These are phyloP conservation scores for Cyclura pinguis DNA, from an alignment of 2,797 vertebrate genomes.

Conservation along the genomic window DNA sequence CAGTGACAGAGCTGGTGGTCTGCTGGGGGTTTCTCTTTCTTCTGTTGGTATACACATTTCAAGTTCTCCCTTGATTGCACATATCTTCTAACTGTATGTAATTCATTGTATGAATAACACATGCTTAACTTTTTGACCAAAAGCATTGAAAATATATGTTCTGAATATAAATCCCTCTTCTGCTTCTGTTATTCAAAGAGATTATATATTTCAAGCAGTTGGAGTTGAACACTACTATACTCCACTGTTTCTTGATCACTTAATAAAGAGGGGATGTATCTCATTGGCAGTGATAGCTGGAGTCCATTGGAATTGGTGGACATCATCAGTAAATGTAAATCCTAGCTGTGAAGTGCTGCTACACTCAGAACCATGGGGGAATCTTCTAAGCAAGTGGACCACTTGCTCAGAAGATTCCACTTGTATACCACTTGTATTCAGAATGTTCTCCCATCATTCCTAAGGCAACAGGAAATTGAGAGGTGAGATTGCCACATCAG, in stretches of 20 bases:
- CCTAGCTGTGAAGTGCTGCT: background rate
- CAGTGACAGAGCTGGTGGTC: background rate
- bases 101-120: background rate
- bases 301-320: too few relatives aligned
- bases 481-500: background rate
- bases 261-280: background rate
- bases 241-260: background rate
- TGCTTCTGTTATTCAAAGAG: background rate
- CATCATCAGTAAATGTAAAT: background rate
- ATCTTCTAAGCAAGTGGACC: background rate
- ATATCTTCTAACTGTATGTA: background rate
- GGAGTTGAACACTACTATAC: background rate
- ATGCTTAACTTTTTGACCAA: background rate
- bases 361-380: background rate
- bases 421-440: background rate
- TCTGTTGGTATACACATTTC: background rate
- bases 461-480: background rate
- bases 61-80: background rate
- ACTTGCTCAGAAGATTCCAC: too few relatives aligned
- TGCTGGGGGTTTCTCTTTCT: background rate
- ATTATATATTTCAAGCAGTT: background rate
- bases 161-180: background rate
- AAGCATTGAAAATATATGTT: background rate
- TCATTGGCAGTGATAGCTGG: background rate
- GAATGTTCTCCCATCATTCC: background rate